phyloP scores from a whole-genome alignment of 2,113 vertebrate species.

The Dicaeum eximium region DNA sequence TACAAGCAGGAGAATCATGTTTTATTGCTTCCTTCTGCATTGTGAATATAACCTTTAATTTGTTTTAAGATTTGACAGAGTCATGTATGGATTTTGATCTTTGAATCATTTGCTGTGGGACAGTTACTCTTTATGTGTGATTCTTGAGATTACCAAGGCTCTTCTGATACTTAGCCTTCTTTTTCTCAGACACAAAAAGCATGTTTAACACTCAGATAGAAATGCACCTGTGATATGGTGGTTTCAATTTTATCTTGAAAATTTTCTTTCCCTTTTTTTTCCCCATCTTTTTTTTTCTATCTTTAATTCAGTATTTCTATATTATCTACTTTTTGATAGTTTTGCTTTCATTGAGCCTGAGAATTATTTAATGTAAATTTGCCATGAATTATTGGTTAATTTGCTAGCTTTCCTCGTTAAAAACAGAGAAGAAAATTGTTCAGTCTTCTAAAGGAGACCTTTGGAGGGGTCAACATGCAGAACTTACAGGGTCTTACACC shows the following conservation, averaged over 20 bases:
- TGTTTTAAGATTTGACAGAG: not conserved
- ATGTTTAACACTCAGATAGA: not conserved
- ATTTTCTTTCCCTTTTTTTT: not conserved
- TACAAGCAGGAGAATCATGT: not conserved
- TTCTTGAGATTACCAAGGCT: not conserved
- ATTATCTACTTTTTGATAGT: not conserved
- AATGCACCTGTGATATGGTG: not conserved
- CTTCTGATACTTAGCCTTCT: not conserved
- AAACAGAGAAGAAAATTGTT: not conserved
- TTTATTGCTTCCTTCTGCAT: not conserved
- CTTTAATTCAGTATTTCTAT: not conserved
- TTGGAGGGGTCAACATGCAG: not conserved
- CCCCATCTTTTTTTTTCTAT: not conserved
- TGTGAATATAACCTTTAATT: not conserved
- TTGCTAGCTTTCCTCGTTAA: not conserved
- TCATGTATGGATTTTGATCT: not conserved
- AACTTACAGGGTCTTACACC: not conserved
- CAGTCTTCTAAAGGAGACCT: not conserved
- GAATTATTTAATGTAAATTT: not conserved
- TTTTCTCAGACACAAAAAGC: not conserved
- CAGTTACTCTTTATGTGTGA: not conserved
- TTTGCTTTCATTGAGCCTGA: not conserved
- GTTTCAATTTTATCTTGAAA: not conserved
- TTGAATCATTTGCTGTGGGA: not conserved
- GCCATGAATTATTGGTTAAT: not conserved